Conservation (phyloP, 2,888 invertebrate genomes). For the Furcula furcula region DNA sequence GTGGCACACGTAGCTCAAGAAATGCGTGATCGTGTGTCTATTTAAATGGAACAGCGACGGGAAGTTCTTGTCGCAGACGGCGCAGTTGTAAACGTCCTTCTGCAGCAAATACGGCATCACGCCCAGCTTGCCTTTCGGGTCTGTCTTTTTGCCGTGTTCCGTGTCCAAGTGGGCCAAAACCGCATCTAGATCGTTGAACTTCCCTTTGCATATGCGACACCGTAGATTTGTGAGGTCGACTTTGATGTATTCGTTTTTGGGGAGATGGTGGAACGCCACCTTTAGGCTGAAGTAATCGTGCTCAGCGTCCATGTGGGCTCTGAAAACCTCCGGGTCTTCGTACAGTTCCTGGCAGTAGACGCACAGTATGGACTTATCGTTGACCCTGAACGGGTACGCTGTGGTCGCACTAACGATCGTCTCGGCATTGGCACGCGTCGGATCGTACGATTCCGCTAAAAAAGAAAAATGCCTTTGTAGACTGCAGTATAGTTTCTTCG, state of each 20-base stretch:
- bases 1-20: slow-evolving; percentile 65
- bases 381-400: slow-evolving; percentile 70
- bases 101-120: slow-evolving; percentile 64
- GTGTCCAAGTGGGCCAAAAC: slow-evolving; percentile 49
- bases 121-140: slow-evolving; percentile 49
- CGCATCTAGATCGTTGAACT: slow-evolving; percentile 40
- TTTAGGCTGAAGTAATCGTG: slow-evolving; percentile 56
- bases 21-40: slow-evolving; percentile 67
- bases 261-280: slow-evolving; percentile 62
- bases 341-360: slow-evolving; percentile 69
- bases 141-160: slow-evolving; percentile 42
- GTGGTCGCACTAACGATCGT: slow-evolving; percentile 63
- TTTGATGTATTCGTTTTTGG: slow-evolving; percentile 66
- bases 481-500: slow-evolving; percentile 1
- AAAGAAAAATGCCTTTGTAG: too few relatives aligned
- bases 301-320: slow-evolving; percentile 59
- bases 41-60: slow-evolving; percentile 64
- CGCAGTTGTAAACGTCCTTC: slow-evolving; percentile 55
- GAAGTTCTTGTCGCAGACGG: slow-evolving; percentile 57
- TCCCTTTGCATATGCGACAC: slow-evolving; percentile 50
- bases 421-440: slow-evolving; percentile 66
- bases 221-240: slow-evolving; percentile 58
- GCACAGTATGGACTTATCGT: slow-evolving; percentile 69
- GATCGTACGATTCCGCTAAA: slow-evolving; percentile 66
- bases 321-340: slow-evolving; percentile 58